These are phyloP conservation scores for Boulengerochromis microlepis DNA, from an alignment of 2,113 vertebrate species.

Conservation along the genomic window DNA sequence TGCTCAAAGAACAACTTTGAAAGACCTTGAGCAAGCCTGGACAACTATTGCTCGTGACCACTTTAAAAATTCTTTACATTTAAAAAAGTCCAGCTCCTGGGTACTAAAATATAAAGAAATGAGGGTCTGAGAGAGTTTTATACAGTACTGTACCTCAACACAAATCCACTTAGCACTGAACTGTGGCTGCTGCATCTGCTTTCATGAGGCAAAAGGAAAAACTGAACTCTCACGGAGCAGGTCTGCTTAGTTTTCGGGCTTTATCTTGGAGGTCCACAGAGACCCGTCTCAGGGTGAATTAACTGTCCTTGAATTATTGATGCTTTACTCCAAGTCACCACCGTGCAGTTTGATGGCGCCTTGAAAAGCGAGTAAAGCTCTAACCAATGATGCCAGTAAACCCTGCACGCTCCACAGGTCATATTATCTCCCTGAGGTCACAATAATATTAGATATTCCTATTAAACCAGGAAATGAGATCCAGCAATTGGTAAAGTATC, in stretches of 20 bases:
- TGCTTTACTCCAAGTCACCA: slow-evolving; percentile 19
- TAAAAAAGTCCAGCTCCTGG: neutral
- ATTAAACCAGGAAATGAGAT: slow-evolving; percentile 11
- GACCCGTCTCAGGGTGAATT: slow-evolving; percentile 54
- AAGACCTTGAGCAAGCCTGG: neutral
- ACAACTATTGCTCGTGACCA: neutral
- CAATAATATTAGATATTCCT: neutral
- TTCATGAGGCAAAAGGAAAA: slow-evolving; percentile 2
- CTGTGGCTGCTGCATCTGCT: neutral
- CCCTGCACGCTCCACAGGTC: neutral
- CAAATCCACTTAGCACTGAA: neutral
- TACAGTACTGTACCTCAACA: neutral
- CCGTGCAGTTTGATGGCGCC: neutral
- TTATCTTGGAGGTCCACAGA: slow-evolving; percentile 3
- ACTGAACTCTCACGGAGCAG: neutral
- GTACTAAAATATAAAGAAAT: neutral
- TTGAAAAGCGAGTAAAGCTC: slow-evolving; percentile 3
- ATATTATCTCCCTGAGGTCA: slow-evolving; percentile 1
- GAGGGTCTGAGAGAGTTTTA: neutral
- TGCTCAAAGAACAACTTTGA: neutral
- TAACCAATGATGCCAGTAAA: neutral
- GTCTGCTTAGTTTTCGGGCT: neutral
- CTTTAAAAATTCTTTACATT: neutral
- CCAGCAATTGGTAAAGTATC: slow-evolving; percentile 6
- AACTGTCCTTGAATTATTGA: slow-evolving; percentile 64